Evolutionary conservation across 1,140 invertebrate genomes (phyloP).

Genomic region (Hylaeus volcanicus): DNA sequence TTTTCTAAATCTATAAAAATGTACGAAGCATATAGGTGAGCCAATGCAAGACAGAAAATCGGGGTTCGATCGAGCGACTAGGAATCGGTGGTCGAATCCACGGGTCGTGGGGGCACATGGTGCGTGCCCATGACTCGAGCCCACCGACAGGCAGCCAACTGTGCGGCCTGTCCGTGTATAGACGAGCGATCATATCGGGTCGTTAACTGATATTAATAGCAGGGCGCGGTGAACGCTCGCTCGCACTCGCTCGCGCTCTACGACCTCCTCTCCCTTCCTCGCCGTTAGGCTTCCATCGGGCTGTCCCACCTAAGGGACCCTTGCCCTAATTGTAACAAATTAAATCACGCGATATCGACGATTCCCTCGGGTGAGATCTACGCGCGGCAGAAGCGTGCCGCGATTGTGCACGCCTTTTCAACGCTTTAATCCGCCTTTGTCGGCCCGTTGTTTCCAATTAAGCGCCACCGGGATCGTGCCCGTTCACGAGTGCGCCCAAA

Average conservation of each 20-base stretch:
- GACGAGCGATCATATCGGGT: slow-evolving; percentile 77
- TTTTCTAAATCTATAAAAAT: too few relatives aligned
- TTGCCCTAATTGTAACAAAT: slow-evolving; percentile 76
- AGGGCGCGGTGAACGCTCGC: slow-evolving; percentile 72
- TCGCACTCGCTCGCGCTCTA: too few relatives aligned
- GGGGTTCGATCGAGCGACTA: slow-evolving; percentile 61
- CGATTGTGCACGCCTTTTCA: slow-evolving; percentile 57
- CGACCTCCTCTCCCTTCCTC: slow-evolving; percentile 21
- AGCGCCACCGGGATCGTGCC: background rate
- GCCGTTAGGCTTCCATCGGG: slow-evolving; percentile 14
- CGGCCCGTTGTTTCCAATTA: slow-evolving; percentile 32
- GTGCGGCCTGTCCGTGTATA: slow-evolving; percentile 55
- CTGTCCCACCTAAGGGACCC: slow-evolving; percentile 48
- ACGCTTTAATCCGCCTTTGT: slow-evolving; percentile 16
- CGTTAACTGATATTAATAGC: slow-evolving; percentile 81
- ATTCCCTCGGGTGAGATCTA: slow-evolving; percentile 61
- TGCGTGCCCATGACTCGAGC: slow-evolving; percentile 42
- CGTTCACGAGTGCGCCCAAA: too few relatives aligned
- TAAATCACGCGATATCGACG: slow-evolving; percentile 73
- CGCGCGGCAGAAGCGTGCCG: slow-evolving; percentile 50
- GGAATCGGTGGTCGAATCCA: slow-evolving; percentile 48
- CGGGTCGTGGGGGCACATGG: slow-evolving; percentile 16
- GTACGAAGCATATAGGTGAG: too few relatives aligned
- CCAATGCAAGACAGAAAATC: too few relatives aligned
- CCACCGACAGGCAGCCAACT: slow-evolving; percentile 28